These are phyloP conservation scores for Cydia pomonella DNA, from an alignment of 1,140 invertebrate genomes.

Conservation along the genomic window DNA sequence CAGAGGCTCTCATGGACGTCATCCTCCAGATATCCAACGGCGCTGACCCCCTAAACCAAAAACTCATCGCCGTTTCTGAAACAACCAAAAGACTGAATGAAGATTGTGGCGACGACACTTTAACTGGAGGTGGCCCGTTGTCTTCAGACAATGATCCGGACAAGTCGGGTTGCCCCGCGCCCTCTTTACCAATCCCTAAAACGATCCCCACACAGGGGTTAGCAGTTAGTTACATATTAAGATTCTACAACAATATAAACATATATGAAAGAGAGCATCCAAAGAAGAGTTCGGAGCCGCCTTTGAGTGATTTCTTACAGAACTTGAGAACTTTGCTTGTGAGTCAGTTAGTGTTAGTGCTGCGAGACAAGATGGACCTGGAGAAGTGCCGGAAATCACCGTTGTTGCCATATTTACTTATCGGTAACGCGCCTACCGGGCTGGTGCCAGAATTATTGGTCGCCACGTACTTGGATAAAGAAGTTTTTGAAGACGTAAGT, in stretches of 20 bases:
- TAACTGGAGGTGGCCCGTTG: conserved; percentile 60
- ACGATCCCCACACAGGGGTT: conserved; percentile 71
- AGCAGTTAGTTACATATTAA: conserved; percentile 82
- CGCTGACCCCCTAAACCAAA: conserved; percentile 83
- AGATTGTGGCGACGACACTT: conserved; percentile 64
- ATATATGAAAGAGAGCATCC: conserved; percentile 87
- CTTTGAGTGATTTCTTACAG: conserved; percentile 75
- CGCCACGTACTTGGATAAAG: conserved; percentile 68
- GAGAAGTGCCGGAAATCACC: conserved; percentile 71
- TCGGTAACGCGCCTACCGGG: conserved; percentile 67
- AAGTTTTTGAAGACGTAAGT: conserved; percentile 72
- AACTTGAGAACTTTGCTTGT: conserved; percentile 71
- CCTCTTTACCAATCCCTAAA: conserved; percentile 64
- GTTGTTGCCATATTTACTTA: conserved; percentile 70
- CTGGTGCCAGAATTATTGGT: conserved; percentile 72
- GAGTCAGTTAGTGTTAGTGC: conserved; percentile 72
- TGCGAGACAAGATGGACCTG: conserved; percentile 63
- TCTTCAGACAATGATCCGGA: conserved; percentile 59
- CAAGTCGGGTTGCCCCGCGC: conserved; percentile 64
- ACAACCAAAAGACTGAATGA: conserved; percentile 67
- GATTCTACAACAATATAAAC: conserved; percentile 85
- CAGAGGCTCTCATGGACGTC: conserved; percentile 86
- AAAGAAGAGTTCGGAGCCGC: conserved; percentile 84
- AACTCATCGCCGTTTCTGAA: conserved; percentile 77
- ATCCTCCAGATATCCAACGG: conserved; percentile 83